Evolutionary conservation across 2,797 vertebrate species (phyloP), one percentile per base, ranked within the genome.

Genomic region (Scleropages formosus): DNA sequence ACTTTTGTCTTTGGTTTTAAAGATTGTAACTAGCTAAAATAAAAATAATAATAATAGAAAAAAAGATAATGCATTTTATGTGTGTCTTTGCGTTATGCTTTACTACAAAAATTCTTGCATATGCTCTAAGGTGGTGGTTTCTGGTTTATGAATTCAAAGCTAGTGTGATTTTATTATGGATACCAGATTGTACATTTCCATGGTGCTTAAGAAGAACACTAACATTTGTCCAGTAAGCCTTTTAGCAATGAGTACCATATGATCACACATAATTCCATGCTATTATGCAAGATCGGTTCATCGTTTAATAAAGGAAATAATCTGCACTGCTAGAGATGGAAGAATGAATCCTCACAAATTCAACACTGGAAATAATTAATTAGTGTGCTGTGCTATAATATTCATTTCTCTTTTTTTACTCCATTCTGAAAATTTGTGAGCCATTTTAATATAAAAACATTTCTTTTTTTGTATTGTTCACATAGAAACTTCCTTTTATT

Each of bases 161-260:
- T 66, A 63, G 20, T 59, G 6, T 58, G 31, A 58, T 59, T 49
- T 47, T 47, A 68, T 44, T 39, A 49, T 75, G 51, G 47, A 75
- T 44, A 18, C 65, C 27, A 65, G 62, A 26, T 26, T 27, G 27
- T 51, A 24, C 16, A 70, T 11, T 79, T 47, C n/a, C 59, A 64
- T 51, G n/a, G 20, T 68, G 69, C 76, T 63, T 59, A 59, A 51
- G 24, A 59, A 74, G 26, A 61, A 78, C 26, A 77, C 80, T 83
- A 86, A 86, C 87, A 88, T 89, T 88, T 84, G 77, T 87, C 79
- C 82, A 82, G 81, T 83, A 85, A 87, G 85, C 81, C 77, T 82
- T 85, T 82, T 81, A 80, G 78, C 75, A 15, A 49, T 49, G 78
- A 80, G 78, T 78, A 84, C 82, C 81, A 85, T 85, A 88, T 78